phyloP scores from a whole-genome alignment of 2,113 vertebrate genomes.

The Genyomyrus donnyi region DNA sequence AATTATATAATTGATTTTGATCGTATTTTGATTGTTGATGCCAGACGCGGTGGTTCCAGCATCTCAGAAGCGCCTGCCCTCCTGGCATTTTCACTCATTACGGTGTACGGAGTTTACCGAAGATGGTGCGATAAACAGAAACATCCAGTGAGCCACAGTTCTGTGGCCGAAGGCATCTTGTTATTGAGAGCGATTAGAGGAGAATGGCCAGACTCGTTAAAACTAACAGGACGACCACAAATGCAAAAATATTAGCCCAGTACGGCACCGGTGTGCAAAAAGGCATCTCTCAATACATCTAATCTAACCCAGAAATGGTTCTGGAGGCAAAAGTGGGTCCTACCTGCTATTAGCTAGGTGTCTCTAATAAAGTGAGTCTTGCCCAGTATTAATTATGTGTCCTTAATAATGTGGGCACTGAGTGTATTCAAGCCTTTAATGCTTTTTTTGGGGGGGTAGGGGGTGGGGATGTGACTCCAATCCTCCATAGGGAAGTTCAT shows the following conservation, averaged over 20 bases:
- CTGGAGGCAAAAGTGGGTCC: background rate
- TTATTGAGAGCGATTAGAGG: background rate
- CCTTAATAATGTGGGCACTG: background rate
- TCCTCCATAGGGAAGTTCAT: background rate
- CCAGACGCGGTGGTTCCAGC: background rate
- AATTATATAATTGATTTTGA: background rate
- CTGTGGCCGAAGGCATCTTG: background rate
- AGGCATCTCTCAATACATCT: no score
- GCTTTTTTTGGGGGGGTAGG: no score
- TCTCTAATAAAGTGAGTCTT: background rate
- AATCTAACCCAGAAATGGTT: no score
- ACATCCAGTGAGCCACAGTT: background rate
- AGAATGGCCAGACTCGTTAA: background rate
- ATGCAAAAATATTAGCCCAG: background rate
- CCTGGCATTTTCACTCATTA: background rate
- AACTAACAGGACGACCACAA: background rate
- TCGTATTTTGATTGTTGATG: background rate
- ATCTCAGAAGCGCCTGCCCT: background rate
- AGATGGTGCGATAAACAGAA: no score
- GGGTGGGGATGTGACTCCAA: background rate
- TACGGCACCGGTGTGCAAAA: background rate
- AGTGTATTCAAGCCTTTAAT: background rate
- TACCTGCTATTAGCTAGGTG: background rate
- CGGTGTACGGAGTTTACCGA: background rate
- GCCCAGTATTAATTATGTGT: no score